Percentiles rank a stretch among this genome's conserved stretches.
Conservation (phyloP, 2,888 invertebrate species). For the Entomobrya multifasciata region DNA sequence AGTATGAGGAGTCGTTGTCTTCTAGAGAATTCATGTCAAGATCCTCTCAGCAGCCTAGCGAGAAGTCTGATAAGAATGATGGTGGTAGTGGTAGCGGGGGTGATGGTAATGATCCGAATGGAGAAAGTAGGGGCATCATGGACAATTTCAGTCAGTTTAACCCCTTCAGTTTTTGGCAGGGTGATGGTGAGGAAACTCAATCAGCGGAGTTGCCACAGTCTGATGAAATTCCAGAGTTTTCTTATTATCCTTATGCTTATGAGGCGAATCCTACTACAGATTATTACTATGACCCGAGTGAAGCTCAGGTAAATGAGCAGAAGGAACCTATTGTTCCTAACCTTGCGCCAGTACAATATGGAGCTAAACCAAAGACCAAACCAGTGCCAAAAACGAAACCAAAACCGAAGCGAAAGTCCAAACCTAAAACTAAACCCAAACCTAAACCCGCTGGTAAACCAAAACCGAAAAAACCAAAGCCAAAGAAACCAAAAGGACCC, state of each 20-base stretch:
- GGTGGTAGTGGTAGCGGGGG: background rate
- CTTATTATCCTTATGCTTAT: conserved; percentile 30
- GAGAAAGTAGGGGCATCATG: conserved; percentile 39
- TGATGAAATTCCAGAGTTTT: conserved; percentile 32
- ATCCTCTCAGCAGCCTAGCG: conserved; percentile 14
- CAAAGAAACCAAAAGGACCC: background rate
- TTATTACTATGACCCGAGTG: conserved; percentile 21
- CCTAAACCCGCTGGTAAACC: conserved; percentile 21
- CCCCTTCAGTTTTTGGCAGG: conserved; percentile 45
- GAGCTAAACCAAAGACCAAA: no score
- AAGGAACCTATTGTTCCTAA: conserved; percentile 13
- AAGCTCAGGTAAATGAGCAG: background rate
- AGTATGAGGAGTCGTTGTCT: conserved; percentile 28
- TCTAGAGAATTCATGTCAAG: conserved; percentile 51
- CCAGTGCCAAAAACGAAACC: conserved; percentile 21
- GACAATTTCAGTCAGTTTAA: conserved; percentile 55
- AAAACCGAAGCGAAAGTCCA: conserved; percentile 36
- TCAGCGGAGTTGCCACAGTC: conserved; percentile 8
- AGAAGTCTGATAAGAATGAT: background rate
- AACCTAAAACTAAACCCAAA: conserved; percentile 44
- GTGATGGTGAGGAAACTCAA: conserved; percentile 1
- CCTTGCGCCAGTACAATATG: conserved; percentile 18
- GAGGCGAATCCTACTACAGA: background rate
- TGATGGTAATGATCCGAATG: background rate
- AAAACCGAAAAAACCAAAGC: conserved; percentile 24